Evolutionary conservation across 1,140 invertebrate genomes (phyloP), one percentile per base, ranked within the genome.

Genomic region (Megalonaias nervosa): DNA sequence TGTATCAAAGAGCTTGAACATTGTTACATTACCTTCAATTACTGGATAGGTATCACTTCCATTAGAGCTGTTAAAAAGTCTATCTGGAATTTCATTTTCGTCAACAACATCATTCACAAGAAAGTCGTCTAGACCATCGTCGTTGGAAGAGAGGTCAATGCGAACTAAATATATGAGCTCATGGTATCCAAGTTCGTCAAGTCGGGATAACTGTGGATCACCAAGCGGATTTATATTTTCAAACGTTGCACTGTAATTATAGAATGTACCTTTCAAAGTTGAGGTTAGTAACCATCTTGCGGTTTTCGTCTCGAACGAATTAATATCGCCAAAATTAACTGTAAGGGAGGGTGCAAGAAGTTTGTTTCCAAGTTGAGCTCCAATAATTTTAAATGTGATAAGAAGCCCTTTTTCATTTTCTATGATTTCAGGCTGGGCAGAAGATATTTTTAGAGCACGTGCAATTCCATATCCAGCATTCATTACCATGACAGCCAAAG

Each of bases 391-490:
- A 76, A 85, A 85, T 56, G 81, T 70, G 26, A 85, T 59, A 1
- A 85, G 70, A 65, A 85, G 64, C 15, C 84, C 84, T 68, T 85
- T 85, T 66, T 85, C 82, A 66, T 85, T 85, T 74, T 84, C 84
- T 67, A 84, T 81, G 62, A 85, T 85, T 67, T 85, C 81, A 60
- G 84, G 84, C 68, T 85, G 84, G 16, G 81, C 78, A 21, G 84
- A 85, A n/a, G 82, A 77, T 64, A 85, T 82, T 71, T 82, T 79
- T 26, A 85, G 62, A n/a, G 78, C 75, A 48, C 72, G 73, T 11
- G 84, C 82, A 21, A 73, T 31, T 21, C 84, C 84, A 62, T 82
- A 81, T 17, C 82, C 84, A 21, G 65, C 31, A 67, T 85, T 85
- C n/a, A 58, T 75, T 9, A 85, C 75, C 67, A 85, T 74, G 9